A percentile compares a stretch with the other conserved stretches of the same genome.
Conservation (phyloP, 2,113 vertebrate genomes). For the Herpailurus yagouaroundi region DNA sequence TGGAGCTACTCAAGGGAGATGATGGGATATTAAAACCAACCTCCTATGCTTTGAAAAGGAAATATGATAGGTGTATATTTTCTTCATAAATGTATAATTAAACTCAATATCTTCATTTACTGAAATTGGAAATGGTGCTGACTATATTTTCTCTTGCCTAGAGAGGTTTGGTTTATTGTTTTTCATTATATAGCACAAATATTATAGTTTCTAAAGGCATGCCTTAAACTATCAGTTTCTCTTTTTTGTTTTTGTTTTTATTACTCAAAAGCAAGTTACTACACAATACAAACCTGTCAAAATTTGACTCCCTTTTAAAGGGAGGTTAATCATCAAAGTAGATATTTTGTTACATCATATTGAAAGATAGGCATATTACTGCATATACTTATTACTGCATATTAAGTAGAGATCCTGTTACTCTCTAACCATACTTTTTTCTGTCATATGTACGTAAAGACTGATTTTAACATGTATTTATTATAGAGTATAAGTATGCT, state of each 20-base stretch:
- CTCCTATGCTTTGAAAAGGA: neutral
- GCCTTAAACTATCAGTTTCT: neutral
- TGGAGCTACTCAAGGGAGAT: slow-evolving; percentile 22
- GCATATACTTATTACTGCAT: neutral
- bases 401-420: neutral
- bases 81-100: slow-evolving; percentile 69
- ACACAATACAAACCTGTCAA: slow-evolving; percentile 2
- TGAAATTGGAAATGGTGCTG: neutral
- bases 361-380: neutral
- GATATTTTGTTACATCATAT: neutral
- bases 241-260: slow-evolving; percentile 22
- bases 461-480: neutral
- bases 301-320: slow-evolving; percentile 38
- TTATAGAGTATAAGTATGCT: neutral
- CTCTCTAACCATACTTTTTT: neutral
- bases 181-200: slow-evolving; percentile 57
- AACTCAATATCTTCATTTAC: slow-evolving; percentile 61
- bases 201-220: slow-evolving; percentile 43
- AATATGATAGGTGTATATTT: slow-evolving; percentile 22
- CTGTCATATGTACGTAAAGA: neutral
- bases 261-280: slow-evolving; percentile 50
- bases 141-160: slow-evolving; percentile 27
- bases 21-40: slow-evolving; percentile 49
- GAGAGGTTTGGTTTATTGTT: slow-evolving; percentile 53
- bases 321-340: slow-evolving; percentile 13